Conservation (phyloP, 2,888 invertebrate species). For the Elegia similella region DNA sequence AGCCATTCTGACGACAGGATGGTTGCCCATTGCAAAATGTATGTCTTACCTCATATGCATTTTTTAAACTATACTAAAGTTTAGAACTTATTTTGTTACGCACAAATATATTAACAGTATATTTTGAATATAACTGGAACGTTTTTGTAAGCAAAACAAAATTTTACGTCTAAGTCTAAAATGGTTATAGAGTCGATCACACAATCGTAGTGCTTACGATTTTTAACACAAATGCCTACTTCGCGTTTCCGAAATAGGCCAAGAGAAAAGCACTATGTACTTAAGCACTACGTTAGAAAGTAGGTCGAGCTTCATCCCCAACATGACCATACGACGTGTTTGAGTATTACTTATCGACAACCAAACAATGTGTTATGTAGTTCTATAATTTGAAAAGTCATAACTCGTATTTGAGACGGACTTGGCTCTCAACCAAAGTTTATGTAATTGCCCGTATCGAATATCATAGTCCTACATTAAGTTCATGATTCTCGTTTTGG, state of each 20-base stretch:
- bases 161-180: neutral
- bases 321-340: neutral
- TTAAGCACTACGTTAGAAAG: neutral
- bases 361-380: neutral
- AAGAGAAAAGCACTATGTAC: neutral
- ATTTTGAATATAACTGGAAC: neutral
- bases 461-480: neutral
- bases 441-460: neutral
- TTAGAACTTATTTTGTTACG: no score
- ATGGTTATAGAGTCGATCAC: neutral
- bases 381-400: neutral
- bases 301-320: neutral
- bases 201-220: neutral
- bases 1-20: no score
- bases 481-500: neutral
- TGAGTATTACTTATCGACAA: neutral
- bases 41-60: no score
- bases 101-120: no score
- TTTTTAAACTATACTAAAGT: no score
- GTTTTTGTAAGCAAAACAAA: neutral
- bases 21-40: no score
- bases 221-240: neutral
- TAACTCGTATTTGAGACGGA: neutral
- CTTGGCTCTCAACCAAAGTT: neutral
- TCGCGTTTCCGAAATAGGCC: slow-evolving; percentile 24